Base-by-base conservation (phyloP, 2,113 vertebrate species). In the Pseudorasbora parva region DNA sequence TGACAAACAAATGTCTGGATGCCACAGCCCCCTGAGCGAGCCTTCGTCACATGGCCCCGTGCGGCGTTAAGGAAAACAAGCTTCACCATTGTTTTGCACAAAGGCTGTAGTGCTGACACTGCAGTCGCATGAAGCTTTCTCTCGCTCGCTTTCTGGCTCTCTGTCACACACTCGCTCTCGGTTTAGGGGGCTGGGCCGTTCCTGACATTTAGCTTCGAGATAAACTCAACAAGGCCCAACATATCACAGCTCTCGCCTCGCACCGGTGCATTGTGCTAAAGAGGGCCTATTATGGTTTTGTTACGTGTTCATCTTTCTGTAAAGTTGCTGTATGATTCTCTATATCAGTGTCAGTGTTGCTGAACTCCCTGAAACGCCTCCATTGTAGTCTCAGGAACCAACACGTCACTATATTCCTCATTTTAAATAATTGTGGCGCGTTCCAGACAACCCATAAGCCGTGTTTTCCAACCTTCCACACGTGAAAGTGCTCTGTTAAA, bases 21-120 rank as follows among this genome's bases (percentile, higher is more conserved):
- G 86, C 85, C 88, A 87, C 87, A 84, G 89, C 82, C 87, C 88
- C 92, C 81, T 56, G 85, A 91, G 87, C 57, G 75, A 93, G 91
- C 89, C 91, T 93, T 93, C 87, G 89, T 93, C 92, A 93, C 92
- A 94, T 94, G 92, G 89, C 88, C 84, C 83, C 9, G 88, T 89
- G 90, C 80, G 54, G 92, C 89, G 90, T 94, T 94, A 94, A 93
- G 91, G 90, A 94, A 94, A 94, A 95, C 94, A 95, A 94, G 89
- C 88, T 81, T 90, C 12, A 83, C 93, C 88, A 93, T 95, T 95
- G 94, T 94, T 90, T 82, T 86, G 74, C 91, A 93, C 92, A 94
- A 94, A 94, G 92, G 91, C 92, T 87, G 25, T 84, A 92, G 91
- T 94, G 94, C 94, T 94, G 94, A 94, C 92, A 56, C 87, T 93